Evolutionary conservation across 2,113 vertebrate genomes (phyloP).

Genomic region (Chaetodon trifascialis): DNA sequence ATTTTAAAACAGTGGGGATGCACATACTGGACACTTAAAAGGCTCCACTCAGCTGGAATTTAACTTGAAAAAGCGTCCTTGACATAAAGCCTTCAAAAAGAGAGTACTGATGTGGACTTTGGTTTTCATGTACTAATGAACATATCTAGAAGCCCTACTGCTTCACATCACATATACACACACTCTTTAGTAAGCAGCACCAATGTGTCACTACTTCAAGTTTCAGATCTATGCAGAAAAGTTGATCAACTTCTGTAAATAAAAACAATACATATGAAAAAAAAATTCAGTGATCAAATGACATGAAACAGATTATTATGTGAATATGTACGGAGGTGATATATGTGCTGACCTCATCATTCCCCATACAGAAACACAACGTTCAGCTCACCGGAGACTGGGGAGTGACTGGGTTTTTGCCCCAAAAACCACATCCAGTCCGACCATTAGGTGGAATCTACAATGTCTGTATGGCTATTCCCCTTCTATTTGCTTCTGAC

Average conservation of each 20-base stretch:
- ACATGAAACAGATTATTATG: not conserved
- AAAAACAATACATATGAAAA: not conserved
- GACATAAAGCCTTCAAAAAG: constrained; percentile 39
- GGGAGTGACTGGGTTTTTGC: not conserved
- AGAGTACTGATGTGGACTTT: constrained; percentile 11
- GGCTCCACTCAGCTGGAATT: constrained; percentile 31
- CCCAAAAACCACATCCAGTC: not conserved
- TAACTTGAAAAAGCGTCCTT: constrained; percentile 58
- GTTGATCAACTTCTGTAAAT: not conserved
- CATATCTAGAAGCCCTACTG: constrained; percentile 24
- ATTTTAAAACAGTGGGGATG: constrained; percentile 55
- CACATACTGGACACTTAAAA: constrained; percentile 38
- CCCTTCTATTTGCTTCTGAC: not conserved
- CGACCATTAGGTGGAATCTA: not conserved
- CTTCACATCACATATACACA: constrained; percentile 11
- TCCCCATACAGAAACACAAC: not conserved
- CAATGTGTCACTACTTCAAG: not conserved
- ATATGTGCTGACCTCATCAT: not conserved
- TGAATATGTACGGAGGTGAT: not conserved
- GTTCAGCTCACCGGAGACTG: not conserved
- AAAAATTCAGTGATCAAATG: not conserved
- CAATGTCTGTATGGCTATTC: not conserved
- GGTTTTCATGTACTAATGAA: constrained; percentile 42
- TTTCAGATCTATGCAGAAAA: not conserved
- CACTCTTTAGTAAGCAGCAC: constrained; percentile 16